Conservation (phyloP, 2,797 vertebrate genomes). For the Anguilla anguilla region DNA sequence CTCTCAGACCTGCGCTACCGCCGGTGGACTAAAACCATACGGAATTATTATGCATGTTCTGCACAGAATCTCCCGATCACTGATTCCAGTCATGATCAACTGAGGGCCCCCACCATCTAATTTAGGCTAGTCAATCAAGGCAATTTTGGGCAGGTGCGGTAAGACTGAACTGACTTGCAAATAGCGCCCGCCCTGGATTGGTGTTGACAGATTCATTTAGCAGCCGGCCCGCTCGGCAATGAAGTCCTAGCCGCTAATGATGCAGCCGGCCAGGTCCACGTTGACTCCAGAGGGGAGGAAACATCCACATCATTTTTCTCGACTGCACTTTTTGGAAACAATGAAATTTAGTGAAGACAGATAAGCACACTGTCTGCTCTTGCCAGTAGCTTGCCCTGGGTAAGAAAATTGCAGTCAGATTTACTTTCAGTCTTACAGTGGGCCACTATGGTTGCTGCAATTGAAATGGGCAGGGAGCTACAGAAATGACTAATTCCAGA, state of each 20-base stretch:
- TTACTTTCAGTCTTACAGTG: neutral
- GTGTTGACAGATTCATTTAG: neutral
- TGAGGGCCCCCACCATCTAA: neutral
- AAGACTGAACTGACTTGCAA: neutral
- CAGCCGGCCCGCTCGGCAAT: neutral
- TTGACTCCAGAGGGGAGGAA: conserved; percentile 8
- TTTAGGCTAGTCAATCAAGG: conserved; percentile 8
- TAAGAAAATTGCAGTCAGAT: conserved; percentile 12
- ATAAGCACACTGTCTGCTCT: conserved; percentile 23
- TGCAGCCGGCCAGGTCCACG: neutral
- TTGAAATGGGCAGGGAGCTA: conserved; percentile 7
- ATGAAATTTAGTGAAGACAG: conserved; percentile 28
- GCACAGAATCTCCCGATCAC: neutral
- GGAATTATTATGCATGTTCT: neutral
- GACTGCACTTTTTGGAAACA: conserved; percentile 23
- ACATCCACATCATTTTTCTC: neutral
- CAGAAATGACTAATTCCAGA: conserved; percentile 14
- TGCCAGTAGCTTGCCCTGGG: conserved; percentile 18
- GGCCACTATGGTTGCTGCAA: neutral
- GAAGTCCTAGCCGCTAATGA: neutral
- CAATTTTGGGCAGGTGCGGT: neutral
- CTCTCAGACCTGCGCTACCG: conserved; percentile 12
- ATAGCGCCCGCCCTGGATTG: neutral
- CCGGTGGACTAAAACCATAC: neutral
- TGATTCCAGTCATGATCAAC: conserved; percentile 17